Evolutionary conservation across 1,140 invertebrate genomes (phyloP).

Genomic region (Eumeta japonica): DNA sequence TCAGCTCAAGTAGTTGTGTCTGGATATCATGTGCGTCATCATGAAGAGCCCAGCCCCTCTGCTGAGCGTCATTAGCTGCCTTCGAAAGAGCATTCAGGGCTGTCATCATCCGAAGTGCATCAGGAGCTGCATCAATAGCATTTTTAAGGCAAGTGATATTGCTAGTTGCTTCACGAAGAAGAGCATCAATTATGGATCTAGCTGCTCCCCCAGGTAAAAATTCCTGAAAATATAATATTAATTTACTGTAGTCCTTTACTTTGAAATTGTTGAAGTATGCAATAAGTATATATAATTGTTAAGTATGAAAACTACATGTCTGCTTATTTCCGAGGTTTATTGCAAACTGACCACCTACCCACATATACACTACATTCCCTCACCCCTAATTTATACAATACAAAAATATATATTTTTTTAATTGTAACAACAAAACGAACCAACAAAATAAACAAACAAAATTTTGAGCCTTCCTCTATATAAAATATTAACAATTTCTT

Average conservation of each 20-base stretch:
- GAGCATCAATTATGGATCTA: slow-evolving; percentile 47
- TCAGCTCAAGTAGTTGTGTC: slow-evolving; percentile 78
- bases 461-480: too few relatives aligned
- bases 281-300: background rate
- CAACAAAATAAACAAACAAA: too few relatives aligned
- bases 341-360: too few relatives aligned
- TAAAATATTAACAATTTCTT: too few relatives aligned
- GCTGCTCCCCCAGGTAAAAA: slow-evolving; percentile 47
- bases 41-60: slow-evolving; percentile 89
- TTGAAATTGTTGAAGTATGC: background rate
- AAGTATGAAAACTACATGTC: slow-evolving; percentile 1
- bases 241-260: background rate
- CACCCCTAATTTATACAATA: too few relatives aligned
- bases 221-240: slow-evolving; percentile 21
- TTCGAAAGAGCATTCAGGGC: slow-evolving; percentile 79
- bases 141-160: slow-evolving; percentile 59
- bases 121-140: slow-evolving; percentile 69
- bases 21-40: slow-evolving; percentile 87
- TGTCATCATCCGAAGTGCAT: slow-evolving; percentile 75
- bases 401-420: too few relatives aligned
- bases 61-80: slow-evolving; percentile 90
- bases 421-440: too few relatives aligned
- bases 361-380: too few relatives aligned
- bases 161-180: slow-evolving; percentile 45
- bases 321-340: too few relatives aligned